These are phyloP conservation scores for Lottia scabra DNA, from an alignment of 2,888 invertebrate species.

Conservation along the genomic window DNA sequence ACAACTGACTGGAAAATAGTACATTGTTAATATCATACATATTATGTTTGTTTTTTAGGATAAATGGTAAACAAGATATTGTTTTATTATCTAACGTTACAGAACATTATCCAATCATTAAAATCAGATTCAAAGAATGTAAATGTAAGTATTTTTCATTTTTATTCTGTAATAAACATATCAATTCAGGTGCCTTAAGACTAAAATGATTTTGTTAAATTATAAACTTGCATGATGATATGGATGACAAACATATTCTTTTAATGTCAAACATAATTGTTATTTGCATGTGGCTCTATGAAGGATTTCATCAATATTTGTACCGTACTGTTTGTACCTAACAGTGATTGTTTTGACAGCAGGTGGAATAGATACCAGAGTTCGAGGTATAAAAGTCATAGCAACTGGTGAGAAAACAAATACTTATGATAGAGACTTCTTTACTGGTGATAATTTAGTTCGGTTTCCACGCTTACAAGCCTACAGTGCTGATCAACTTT, in stretches of 20 bases:
- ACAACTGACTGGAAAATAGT: too few species aligned
- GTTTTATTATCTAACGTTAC: conserved; percentile 58
- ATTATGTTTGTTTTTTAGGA: conserved; percentile 37
- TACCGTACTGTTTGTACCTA: neutral
- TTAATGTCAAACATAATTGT: too few species aligned
- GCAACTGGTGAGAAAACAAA: conserved; percentile 61
- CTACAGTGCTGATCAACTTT: conserved; percentile 53
- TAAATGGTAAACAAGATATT: conserved; percentile 48
- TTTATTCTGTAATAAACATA: neutral
- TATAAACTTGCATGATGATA: too few species aligned
- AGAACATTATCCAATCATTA: conserved; percentile 63
- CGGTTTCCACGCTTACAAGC: conserved; percentile 63
- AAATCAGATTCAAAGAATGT: conserved; percentile 65
- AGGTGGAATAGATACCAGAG: conserved; percentile 66
- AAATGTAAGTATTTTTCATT: conserved; percentile 48
- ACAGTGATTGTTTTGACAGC: conserved; percentile 43
- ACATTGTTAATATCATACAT: too few species aligned
- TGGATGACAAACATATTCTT: too few species aligned
- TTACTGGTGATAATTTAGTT: conserved; percentile 56
- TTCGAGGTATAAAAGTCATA: conserved; percentile 62
- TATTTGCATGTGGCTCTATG: too few species aligned
- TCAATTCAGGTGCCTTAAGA: too few species aligned
- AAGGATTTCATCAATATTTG: neutral
- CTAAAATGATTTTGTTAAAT: too few species aligned
- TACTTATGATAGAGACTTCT: conserved; percentile 64